Conservation (phyloP, 2,797 vertebrate genomes). For the Nasua narica region DNA sequence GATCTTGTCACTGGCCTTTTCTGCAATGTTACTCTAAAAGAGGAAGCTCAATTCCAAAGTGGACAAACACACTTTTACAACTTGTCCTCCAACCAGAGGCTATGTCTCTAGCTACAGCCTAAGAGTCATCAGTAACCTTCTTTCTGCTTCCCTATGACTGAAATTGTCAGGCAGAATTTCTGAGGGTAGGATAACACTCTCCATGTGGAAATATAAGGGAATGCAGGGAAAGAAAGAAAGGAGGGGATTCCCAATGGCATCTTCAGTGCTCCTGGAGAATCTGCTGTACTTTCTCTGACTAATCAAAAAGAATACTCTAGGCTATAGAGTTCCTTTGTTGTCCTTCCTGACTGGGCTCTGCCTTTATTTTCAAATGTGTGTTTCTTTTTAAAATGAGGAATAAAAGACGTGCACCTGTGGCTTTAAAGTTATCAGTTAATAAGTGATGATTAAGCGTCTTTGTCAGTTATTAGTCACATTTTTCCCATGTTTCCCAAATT, state of each 20-base stretch:
- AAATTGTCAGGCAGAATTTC: neutral
- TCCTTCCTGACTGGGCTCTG: neutral
- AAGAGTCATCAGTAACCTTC: neutral
- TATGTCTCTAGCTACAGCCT: neutral
- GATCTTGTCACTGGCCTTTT: neutral
- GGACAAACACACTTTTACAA: neutral
- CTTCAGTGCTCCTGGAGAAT: neutral
- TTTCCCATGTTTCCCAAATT: slow-evolving; percentile 58
- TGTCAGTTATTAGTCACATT: slow-evolving; percentile 65
- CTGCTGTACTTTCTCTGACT: neutral
- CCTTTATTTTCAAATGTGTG: neutral
- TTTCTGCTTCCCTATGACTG: neutral
- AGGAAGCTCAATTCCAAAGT: neutral
- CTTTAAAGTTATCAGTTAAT: slow-evolving; percentile 37
- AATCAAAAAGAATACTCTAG: neutral
- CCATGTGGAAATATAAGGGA: neutral
- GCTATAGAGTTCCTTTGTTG: neutral
- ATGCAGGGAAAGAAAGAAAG: neutral
- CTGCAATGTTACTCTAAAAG: neutral
- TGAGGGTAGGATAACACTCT: fast-evolving
- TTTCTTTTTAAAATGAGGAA: slow-evolving; percentile 30
- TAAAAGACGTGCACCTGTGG: neutral
- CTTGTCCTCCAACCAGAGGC: neutral
- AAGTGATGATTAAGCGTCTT: slow-evolving; percentile 38
- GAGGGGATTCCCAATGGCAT: neutral